Conservation (phyloP, 2,888 invertebrate species). For the Oligia strigilis region DNA sequence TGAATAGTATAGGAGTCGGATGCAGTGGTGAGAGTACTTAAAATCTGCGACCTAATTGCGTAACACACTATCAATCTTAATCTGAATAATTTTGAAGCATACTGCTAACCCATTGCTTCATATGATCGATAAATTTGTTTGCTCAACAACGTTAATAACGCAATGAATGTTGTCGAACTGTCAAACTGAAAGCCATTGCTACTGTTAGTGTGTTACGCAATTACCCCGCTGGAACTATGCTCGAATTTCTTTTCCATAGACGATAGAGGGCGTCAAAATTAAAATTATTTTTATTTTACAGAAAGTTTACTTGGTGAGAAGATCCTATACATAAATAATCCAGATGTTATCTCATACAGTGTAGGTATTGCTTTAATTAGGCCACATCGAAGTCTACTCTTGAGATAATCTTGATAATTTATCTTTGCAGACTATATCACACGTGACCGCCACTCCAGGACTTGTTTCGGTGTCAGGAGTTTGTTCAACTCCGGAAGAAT, state of each 20-base stretch:
- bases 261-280: background rate
- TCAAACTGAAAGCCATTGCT: too few species aligned
- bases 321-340: conserved; percentile 80
- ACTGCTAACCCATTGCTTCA: too few species aligned
- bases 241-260: background rate
- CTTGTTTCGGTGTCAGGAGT: conserved; percentile 68
- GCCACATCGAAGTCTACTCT: background rate
- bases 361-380: conserved; percentile 70
- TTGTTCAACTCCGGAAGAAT: conserved; percentile 24
- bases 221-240: too few species aligned
- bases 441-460: conserved; percentile 76
- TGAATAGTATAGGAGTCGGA: conserved; percentile 97
- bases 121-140: too few species aligned
- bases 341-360: conserved; percentile 79
- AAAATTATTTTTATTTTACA: conserved; percentile 69
- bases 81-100: too few species aligned
- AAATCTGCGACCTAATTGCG: background rate
- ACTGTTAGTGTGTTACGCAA: too few species aligned
- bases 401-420: background rate
- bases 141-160: too few species aligned
- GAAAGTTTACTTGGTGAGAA: conserved; percentile 85
- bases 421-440: conserved; percentile 79
- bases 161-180: too few species aligned
- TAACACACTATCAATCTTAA: too few species aligned
- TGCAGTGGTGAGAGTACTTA: conserved; percentile 94